These are phyloP conservation scores for Lathamus discolor DNA, from an alignment of 2,113 vertebrate species.

Conservation along the genomic window DNA sequence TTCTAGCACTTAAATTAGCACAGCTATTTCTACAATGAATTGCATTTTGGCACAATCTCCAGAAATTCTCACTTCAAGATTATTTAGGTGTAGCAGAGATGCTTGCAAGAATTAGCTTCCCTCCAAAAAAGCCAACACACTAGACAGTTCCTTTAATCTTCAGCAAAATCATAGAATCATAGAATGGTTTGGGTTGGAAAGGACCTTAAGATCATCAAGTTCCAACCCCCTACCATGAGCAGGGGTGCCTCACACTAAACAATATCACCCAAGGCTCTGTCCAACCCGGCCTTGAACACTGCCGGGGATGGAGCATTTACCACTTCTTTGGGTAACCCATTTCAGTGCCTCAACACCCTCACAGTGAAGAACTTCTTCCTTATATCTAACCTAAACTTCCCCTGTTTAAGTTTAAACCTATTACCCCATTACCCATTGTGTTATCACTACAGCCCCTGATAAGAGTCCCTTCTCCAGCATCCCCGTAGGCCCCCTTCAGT, in stretches of 20 bases:
- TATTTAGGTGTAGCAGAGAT: neutral
- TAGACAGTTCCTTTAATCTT: neutral
- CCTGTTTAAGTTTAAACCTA: neutral
- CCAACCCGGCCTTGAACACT: neutral
- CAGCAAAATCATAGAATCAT: neutral
- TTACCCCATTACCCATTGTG: neutral
- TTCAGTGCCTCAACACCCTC: neutral
- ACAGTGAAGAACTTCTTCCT: neutral
- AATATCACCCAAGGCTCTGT: neutral
- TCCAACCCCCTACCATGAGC: neutral
- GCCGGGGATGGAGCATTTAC: neutral
- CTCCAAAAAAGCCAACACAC: neutral
- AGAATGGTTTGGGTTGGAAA: neutral
- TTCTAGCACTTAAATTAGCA: neutral
- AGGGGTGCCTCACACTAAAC: neutral
- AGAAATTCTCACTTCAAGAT: neutral
- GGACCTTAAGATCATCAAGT: neutral
- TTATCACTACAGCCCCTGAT: neutral
- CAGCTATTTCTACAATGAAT: neutral
- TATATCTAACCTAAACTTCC: neutral
- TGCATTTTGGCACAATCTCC: neutral
- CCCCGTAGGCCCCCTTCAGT: neutral
- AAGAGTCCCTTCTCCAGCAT: neutral
- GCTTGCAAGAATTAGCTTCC: neutral
- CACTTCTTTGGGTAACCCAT: neutral